phyloP scores from a whole-genome alignment of 2,888 invertebrate species.

The Cantharis flavilabris region DNA sequence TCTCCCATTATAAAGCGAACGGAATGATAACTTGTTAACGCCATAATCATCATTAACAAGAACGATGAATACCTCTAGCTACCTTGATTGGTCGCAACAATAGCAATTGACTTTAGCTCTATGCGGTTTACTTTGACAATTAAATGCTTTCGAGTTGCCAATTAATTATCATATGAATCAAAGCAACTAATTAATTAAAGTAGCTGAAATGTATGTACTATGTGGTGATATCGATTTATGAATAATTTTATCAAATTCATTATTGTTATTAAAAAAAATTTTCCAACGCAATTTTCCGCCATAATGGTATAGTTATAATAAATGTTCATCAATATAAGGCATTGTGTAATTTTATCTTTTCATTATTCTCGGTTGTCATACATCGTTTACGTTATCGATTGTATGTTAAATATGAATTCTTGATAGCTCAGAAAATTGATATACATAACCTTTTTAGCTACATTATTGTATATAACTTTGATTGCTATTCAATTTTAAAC shows the following conservation, averaged over 20 bases:
- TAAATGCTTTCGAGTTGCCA: not conserved
- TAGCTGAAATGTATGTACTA: not conserved
- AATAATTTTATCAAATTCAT: not conserved
- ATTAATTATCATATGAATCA: not conserved
- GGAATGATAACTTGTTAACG: not conserved
- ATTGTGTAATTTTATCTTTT: constrained; percentile 3
- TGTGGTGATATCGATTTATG: not conserved
- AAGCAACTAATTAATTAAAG: not conserved
- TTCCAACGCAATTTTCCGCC: not conserved
- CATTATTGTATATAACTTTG: not conserved
- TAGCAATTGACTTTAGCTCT: not conserved
- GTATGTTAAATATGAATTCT: not conserved
- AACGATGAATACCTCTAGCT: not conserved
- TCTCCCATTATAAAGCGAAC: not conserved
- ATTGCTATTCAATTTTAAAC: not conserved
- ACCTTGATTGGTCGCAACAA: not conserved
- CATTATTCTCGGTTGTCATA: not conserved
- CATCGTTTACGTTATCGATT: not conserved
- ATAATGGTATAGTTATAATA: not conserved
- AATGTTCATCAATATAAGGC: not conserved
- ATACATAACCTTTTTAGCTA: not conserved
- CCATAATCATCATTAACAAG: not conserved
- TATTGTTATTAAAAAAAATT: not conserved
- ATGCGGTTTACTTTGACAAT: not conserved
- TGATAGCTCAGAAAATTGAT: constrained; percentile 3